Evolutionary conservation across 2,888 invertebrate genomes (phyloP).

Genomic region (Drosophila anceps): DNA sequence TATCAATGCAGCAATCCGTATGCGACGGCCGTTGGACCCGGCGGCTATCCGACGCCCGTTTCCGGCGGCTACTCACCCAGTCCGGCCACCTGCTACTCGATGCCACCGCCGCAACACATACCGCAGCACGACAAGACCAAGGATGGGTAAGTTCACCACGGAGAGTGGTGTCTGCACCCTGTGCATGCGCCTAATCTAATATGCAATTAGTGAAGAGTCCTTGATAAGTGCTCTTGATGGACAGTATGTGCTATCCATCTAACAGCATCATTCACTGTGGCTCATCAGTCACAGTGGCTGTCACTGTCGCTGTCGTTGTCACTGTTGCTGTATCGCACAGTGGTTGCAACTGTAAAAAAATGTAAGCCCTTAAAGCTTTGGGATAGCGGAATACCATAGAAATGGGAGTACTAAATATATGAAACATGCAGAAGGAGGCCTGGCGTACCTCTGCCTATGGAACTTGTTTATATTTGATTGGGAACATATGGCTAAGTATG

Average conservation of each 20-base stretch:
- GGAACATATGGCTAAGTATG: no score
- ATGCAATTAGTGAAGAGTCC: constrained; percentile 61
- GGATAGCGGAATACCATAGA: background rate
- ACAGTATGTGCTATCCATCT: constrained; percentile 4
- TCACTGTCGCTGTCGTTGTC: no score
- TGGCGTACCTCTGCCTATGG: background rate
- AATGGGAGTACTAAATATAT: background rate
- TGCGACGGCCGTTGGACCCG: constrained; percentile 85
- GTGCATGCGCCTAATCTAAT: constrained; percentile 43
- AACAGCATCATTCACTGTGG: background rate
- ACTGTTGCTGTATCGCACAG: constrained; percentile 7
- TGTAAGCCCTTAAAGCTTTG: background rate
- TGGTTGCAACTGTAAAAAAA: constrained; percentile 4
- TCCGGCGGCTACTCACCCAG: constrained; percentile 90
- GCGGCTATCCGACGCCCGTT: constrained; percentile 89
- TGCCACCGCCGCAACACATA: constrained; percentile 93
- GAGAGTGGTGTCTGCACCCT: no score
- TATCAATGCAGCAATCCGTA: constrained; percentile 87
- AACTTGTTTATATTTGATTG: background rate
- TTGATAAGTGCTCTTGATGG: constrained; percentile 6
- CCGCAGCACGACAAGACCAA: constrained; percentile 91
- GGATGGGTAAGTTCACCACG: constrained; percentile 84
- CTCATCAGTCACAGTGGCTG: constrained; percentile 30
- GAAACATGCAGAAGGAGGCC: background rate
- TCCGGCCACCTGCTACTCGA: constrained; percentile 91